Base-by-base conservation (phyloP, 2,113 vertebrate species). In the Halichoeres trimaculatus region DNA sequence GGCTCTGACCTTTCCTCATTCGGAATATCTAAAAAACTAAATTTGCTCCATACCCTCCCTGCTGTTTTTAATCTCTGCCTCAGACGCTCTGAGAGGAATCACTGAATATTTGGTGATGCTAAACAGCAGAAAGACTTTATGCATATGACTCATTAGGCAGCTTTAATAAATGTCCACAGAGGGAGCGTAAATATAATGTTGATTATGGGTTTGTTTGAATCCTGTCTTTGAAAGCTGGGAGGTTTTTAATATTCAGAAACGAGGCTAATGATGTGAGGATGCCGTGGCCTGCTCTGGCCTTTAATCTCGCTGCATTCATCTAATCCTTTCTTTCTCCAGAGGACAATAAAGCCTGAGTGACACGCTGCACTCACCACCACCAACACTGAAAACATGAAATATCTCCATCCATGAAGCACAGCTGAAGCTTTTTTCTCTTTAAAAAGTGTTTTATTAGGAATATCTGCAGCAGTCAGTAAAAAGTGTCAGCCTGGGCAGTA, bases 211-310 rank as follows among this genome's bases (percentile, higher is more conserved):
- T 62, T 77, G 56, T 82, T 74, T 76, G 67, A 78, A 74, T 72
- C n/a, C 1, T 23, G 53, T 74, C 73, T 78, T 75, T 76, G 38
- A 80, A 74, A 50, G 41, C 55, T 61, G 56, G 62, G 64, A 71
- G 58, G 69, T 76, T 85, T 87, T 85, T 74, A 83, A 88, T 83
- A 88, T 90, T 84, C 81, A 91, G 81, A 90, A 79, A 57, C 26
- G 61, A 57, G 70, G 16, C 80, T 82, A 81, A 81, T 79, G 84
- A 87, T 85, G 72, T 76, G 75, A 76, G 65, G 56, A 77, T 78
- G 72, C 53, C 81, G 56, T 47, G 64, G 61, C 34, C 40, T n/a
- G n/a, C n/a, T n/a, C n/a, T 71, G 61, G 67, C 80, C 84, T 89
- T 90, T 90, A 77, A 90, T 90, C 87, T 86, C 63, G 55, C 59